These are phyloP conservation scores for Apaloderma vittatum DNA, from an alignment of 2,113 vertebrate species.

Conservation along the genomic window DNA sequence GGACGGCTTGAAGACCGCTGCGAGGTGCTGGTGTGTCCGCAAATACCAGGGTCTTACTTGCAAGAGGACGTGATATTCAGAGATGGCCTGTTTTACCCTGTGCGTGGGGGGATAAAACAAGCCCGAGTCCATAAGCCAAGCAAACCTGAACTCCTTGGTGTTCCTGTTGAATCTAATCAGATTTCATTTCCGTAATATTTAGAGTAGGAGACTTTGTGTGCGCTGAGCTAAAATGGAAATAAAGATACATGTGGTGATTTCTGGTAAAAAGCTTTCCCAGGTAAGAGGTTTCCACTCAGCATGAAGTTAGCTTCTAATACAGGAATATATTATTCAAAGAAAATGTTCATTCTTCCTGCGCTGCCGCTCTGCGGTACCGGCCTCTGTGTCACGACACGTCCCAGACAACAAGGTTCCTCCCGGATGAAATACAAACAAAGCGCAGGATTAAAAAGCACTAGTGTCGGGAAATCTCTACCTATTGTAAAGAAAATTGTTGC, in stretches of 20 bases:
- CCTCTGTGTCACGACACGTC: neutral
- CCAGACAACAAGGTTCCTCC: neutral
- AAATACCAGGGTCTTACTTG: no score
- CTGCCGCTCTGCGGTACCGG: accelerated
- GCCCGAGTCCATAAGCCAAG: neutral
- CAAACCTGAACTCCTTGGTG: neutral
- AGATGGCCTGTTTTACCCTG: neutral
- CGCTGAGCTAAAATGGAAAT: conserved; percentile 25
- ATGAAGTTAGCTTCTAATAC: neutral
- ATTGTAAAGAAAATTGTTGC: neutral
- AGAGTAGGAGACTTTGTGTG: neutral
- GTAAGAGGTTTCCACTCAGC: neutral
- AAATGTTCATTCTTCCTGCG: neutral
- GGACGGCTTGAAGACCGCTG: neutral
- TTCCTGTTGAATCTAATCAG: neutral
- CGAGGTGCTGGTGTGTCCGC: neutral
- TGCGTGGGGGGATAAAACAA: neutral
- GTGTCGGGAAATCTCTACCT: neutral
- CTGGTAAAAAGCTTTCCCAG: conserved; percentile 11
- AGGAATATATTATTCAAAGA: neutral
- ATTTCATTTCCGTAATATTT: neutral
- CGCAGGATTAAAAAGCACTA: neutral
- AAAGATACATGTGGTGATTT: neutral
- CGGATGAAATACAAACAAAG: neutral
- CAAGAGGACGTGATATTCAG: neutral